Evolutionary conservation across 37 sponge, comb jelly and placozoan genomes (phyloP).

Genomic region (Ephydatia muelleri): DNA sequence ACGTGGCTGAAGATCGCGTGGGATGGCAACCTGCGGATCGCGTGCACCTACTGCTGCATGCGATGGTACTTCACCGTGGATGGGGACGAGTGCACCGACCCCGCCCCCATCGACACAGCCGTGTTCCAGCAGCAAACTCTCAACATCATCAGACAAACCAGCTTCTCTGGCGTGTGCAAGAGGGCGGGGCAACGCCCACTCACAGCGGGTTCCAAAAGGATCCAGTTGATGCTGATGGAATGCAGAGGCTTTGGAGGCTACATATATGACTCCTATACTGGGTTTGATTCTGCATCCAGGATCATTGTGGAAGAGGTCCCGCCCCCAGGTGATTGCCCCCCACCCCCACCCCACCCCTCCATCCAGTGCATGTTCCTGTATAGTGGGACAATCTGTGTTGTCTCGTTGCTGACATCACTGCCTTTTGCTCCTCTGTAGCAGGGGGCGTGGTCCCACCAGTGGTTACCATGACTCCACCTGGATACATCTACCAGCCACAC

Average conservation of each 20-base stretch:
- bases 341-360: background rate
- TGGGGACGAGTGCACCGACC: slow-evolving; percentile 62
- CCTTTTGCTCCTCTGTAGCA: background rate
- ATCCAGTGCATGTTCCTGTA: background rate
- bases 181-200: background rate
- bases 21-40: slow-evolving; percentile 72
- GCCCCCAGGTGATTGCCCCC: slow-evolving; percentile 20
- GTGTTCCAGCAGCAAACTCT: slow-evolving; percentile 23
- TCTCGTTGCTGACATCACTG: background rate
- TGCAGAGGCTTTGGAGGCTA: slow-evolving; percentile 54
- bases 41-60: slow-evolving; percentile 64
- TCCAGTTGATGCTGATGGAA: slow-evolving; percentile 57
- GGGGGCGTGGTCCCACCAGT: slow-evolving; percentile 12
- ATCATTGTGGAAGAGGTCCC: slow-evolving; percentile 56
- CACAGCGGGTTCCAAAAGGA: slow-evolving; percentile 8
- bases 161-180: slow-evolving; percentile 20
- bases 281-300: slow-evolving; percentile 64
- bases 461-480: background rate
- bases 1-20: slow-evolving; percentile 57
- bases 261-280: slow-evolving; percentile 76
- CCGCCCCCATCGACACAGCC: slow-evolving; percentile 35
- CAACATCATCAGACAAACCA: slow-evolving; percentile 25
- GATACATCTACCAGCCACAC: slow-evolving; percentile 50
- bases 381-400: background rate
- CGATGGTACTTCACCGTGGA: slow-evolving; percentile 62